phyloP scores from a whole-genome alignment of 2,888 invertebrate species.

The Noctua comes region DNA sequence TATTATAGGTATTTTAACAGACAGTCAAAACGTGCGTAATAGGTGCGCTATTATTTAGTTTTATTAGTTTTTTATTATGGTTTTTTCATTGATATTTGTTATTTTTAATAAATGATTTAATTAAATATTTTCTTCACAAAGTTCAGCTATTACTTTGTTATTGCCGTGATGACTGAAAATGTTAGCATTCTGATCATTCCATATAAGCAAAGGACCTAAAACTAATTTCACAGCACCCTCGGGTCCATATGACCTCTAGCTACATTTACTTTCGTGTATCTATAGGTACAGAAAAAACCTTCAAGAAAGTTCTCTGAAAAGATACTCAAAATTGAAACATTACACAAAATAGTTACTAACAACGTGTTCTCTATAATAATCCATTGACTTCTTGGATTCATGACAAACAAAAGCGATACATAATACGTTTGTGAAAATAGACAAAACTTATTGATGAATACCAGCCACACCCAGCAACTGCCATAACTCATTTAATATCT shows the following conservation, averaged over 20 bases:
- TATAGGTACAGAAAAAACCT: not conserved
- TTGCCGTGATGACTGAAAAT: not conserved
- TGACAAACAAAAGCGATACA: not conserved
- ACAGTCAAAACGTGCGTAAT: not conserved
- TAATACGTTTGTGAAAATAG: not conserved
- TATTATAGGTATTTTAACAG: not conserved
- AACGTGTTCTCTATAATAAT: not conserved
- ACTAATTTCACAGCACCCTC: not conserved
- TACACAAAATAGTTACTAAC: not conserved
- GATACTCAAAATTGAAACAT: not conserved
- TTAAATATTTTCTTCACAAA: not conserved
- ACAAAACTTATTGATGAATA: not conserved
- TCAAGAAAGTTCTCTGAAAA: not conserved
- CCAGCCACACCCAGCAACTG: slow-evolving; percentile 17
- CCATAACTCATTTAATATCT: slow-evolving; percentile 2
- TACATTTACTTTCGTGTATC: not conserved
- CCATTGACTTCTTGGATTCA: not conserved
- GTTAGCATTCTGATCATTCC: not conserved
- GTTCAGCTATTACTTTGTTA: not conserved
- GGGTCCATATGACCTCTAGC: not conserved
- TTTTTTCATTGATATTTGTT: not conserved
- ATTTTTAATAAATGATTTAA: not conserved
- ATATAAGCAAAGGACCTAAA: not conserved
- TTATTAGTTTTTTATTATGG: not conserved
- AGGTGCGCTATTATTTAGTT: not conserved